These are phyloP conservation scores for Protomyctophum bolini DNA, from an alignment of 2,113 vertebrate species.

Conservation along the genomic window DNA sequence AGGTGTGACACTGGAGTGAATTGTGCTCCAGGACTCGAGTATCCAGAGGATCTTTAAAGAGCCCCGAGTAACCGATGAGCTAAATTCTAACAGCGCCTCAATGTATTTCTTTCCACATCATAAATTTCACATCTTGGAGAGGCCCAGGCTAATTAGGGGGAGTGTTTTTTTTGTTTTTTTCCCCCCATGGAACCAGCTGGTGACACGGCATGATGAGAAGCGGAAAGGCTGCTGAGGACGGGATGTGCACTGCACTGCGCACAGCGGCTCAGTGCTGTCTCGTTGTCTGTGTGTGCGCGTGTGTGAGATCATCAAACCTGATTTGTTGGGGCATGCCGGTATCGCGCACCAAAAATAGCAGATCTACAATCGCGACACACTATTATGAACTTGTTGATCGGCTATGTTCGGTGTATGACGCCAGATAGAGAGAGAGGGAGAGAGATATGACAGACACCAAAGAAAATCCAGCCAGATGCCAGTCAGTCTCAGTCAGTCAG, in stretches of 20 bases:
- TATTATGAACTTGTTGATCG: too few species aligned
- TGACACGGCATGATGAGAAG: constrained; percentile 54
- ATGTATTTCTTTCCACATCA: constrained; percentile 61
- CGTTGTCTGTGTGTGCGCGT: not conserved
- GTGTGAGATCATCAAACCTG: not conserved
- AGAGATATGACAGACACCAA: too few species aligned
- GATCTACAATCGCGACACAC: too few species aligned
- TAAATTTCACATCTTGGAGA: constrained; percentile 64
- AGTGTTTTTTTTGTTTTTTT: constrained; percentile 5
- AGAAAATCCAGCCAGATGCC: too few species aligned
- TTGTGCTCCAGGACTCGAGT: constrained; percentile 16
- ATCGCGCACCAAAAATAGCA: not conserved
- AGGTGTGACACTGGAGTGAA: constrained; percentile 54
- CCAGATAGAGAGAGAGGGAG: too few species aligned
- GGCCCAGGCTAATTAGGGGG: constrained; percentile 42
- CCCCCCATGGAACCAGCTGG: constrained; percentile 29
- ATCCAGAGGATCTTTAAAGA: constrained; percentile 51
- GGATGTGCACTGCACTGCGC: constrained; percentile 11
- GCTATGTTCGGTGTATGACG: too few species aligned
- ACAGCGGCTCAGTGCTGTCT: constrained; percentile 18
- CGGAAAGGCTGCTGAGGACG: constrained; percentile 38
- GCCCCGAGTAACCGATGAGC: constrained; percentile 44
- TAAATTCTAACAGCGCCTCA: constrained; percentile 43
- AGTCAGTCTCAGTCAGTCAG: too few species aligned
- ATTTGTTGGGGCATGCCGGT: not conserved